Base-by-base conservation (phyloP, 1,140 invertebrate species). In the Brachionus angularis region DNA sequence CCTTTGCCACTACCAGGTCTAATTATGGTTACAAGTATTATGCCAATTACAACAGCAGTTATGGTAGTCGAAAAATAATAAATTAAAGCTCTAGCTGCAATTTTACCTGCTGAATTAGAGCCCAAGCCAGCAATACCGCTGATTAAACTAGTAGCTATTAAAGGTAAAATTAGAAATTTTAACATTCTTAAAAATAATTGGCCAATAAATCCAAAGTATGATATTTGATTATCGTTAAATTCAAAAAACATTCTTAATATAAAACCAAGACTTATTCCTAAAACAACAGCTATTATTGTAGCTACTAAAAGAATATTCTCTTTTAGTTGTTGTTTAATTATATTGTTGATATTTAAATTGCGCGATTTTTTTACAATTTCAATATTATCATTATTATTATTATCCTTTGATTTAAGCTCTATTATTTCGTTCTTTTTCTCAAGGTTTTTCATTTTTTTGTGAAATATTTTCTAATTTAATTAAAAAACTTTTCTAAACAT, bases 11-110 rank as follows among this genome's bases (percentile, higher is more conserved):
- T 8, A 4, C 71, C 71, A 3, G 71, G 71, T 34, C 42, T 42
- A 16, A 72, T 72, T 14, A 50, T 49, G 8, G 42, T 16, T 23
- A 62, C 71, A 5, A 72, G 27, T 31, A 72, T 49, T n/a, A 58
- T 58, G 7, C 52, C 71, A 21, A 61, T 36, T 5, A 72, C 47
- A 25, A 50, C 52, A 12, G 52, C 49, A 27, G 42, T 31, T 21
- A 70, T 70, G 1, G 72, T 70, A 18, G 72, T 69, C 1, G 29
- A 33, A 44, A 49, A 33, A 31, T 55, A 69, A 50, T 53, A 70
- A n/a, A 42, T 39, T 2, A 71, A 29, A 23, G 72, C 61, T 44
- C 33, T 14, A 0, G 73, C 58, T 1, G 79, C 79, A 69, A 81
- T 76, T 69, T 75, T 75, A 5, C 79, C 71, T 3, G 55, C 50